Conservation (phyloP, 2,113 vertebrate species). For the Actinemys pallida region DNA sequence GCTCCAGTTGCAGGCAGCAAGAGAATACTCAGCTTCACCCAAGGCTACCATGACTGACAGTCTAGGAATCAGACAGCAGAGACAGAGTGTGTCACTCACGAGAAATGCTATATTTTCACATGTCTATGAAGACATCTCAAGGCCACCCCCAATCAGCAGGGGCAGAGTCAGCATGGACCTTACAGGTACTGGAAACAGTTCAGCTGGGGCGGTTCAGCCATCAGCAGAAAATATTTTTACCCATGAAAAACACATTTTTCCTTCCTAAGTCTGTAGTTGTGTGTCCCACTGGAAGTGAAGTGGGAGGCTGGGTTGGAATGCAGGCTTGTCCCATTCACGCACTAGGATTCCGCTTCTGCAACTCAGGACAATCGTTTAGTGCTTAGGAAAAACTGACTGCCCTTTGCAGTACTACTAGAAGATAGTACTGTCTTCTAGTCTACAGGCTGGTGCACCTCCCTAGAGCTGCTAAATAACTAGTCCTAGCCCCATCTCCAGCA, state of each 20-base stretch:
- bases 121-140: background rate
- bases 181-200: background rate
- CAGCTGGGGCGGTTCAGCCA: too few species aligned
- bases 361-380: background rate
- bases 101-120: background rate
- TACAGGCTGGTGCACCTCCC: background rate
- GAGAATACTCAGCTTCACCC: background rate
- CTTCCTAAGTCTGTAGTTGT: background rate
- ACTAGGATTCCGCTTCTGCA: background rate
- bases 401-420: background rate
- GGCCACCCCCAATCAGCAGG: fast-evolving
- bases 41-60: fast-evolving
- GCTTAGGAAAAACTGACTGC: background rate
- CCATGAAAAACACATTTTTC: background rate
- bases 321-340: background rate
- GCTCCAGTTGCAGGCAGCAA: background rate
- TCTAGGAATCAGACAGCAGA: background rate
- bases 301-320: background rate
- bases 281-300: background rate
- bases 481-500: background rate
- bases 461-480: background rate
- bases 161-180: fast-evolving
- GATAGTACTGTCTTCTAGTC: background rate
- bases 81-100: background rate
- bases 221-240: background rate